Base-by-base conservation (phyloP, 2,797 vertebrate species). In the Sternotherus odoratus region DNA sequence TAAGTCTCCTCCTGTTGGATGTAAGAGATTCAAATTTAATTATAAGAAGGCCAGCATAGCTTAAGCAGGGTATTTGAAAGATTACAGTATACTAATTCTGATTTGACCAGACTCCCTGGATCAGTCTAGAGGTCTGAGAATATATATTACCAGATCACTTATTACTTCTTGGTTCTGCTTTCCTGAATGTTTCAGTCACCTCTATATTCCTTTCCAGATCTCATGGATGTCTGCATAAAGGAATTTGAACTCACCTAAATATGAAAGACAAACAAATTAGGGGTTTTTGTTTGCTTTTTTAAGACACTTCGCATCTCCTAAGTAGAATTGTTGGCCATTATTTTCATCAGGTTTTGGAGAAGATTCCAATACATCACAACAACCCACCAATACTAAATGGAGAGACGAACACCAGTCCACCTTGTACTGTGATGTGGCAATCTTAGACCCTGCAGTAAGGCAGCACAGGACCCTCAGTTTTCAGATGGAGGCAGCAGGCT, bases 381-480 rank as follows among this genome's bases (percentile, higher is more conserved):
- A 66, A 66, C 16, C 9, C 5, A 1, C n/a, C 63, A n/a, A n/a
- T 36, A 36, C 63, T 0, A 8, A 8, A 30, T 51, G 5, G 17
- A 6, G 17, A 30, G 28, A 48, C 83, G 82, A 16, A 3, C 51
- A 53, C 5, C 30, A 83, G 30, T 11, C 11, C 39, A 49, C 77
- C 12, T 49, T 2, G 0, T 24, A 53, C 13, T 33, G 13, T 6
- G 30, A 46, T 57, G 24, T 1, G 50, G 23, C 53, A 60, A 53
- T 13, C 30, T 4, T 1, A 36, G 8, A 23, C 3, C n/a, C 8
- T 23, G 19, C n/a, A 69, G 12, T 69, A 8, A 69, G 63, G 63
- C n/a, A 21, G 63, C 28, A 60, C 46, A 46, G n/a, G 17, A 24
- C 24, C 50, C 12, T 8, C 10, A n/a, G 16, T 16, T 79, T 79